Conservation (phyloP, 2,113 vertebrate species). For the Aptenodytes forsteri region DNA sequence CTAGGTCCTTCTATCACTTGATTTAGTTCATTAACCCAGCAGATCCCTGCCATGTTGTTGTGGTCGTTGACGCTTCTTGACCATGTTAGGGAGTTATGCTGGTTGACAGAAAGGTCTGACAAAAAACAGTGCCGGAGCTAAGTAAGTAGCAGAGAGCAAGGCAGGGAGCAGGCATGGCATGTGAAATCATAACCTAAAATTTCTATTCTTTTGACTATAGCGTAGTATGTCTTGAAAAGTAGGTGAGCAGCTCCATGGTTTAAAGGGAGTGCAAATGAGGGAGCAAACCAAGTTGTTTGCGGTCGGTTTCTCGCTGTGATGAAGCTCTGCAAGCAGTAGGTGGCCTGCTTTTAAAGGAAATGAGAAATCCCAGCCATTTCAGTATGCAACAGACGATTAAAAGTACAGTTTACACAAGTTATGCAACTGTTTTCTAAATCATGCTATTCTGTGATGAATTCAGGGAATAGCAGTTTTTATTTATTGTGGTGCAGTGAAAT, state of each 20-base stretch:
- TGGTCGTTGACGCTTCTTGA: background rate
- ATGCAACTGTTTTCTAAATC: background rate
- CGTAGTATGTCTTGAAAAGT: background rate
- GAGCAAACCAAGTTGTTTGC: background rate
- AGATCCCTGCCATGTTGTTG: background rate
- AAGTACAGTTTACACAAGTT: background rate
- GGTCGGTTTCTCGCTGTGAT: background rate
- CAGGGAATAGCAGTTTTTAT: background rate
- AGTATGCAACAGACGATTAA: too few species aligned
- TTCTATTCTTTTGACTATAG: background rate
- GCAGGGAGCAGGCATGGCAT: background rate
- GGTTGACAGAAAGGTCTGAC: background rate
- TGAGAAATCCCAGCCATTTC: background rate
- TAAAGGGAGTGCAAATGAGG: background rate
- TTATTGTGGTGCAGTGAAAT: background rate
- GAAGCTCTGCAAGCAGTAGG: conserved; percentile 12
- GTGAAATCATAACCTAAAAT: background rate
- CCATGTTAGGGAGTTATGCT: background rate
- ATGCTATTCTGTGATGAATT: background rate
- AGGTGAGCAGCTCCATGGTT: background rate
- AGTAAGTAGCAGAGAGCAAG: background rate
- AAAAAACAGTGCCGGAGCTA: background rate
- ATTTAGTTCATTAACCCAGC: background rate
- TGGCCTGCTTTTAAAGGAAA: conserved; percentile 46
- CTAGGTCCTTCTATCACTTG: background rate